Percentiles rank a stretch among this genome's conserved stretches.
phyloP scores from a whole-genome alignment of 2,888 invertebrate species.

The Pristionchus fissidentatus region DNA sequence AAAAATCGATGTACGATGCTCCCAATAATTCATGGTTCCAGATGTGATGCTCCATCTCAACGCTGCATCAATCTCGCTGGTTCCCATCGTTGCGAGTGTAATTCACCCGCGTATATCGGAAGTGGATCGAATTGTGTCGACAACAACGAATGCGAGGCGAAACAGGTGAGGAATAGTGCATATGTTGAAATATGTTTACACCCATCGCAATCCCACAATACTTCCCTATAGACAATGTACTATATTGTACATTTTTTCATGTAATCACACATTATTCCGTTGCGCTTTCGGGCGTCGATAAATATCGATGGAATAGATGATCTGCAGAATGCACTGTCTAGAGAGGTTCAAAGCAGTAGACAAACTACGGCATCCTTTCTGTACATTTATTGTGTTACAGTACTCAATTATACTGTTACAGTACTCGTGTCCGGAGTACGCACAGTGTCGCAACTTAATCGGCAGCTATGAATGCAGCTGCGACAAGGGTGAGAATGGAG shows the following conservation, averaged over 20 bases:
- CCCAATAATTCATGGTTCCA: background rate
- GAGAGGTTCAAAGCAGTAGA: too few relatives aligned
- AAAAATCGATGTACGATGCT: too few relatives aligned
- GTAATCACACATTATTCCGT: too few relatives aligned
- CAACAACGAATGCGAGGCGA: slow-evolving; percentile 46
- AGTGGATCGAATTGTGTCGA: slow-evolving; percentile 42
- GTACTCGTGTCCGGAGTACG: slow-evolving; percentile 42
- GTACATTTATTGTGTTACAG: too few relatives aligned
- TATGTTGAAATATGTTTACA: too few relatives aligned
- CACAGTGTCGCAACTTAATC: background rate
- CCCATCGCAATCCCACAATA: too few relatives aligned
- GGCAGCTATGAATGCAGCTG: slow-evolving; percentile 39
- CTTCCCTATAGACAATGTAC: too few relatives aligned
- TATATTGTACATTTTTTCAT: too few relatives aligned
- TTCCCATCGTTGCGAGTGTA: slow-evolving; percentile 47
- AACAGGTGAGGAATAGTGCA: background rate
- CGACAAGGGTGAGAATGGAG: slow-evolving; percentile 42
- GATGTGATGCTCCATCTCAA: slow-evolving; percentile 27
- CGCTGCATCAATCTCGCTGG: slow-evolving; percentile 49
- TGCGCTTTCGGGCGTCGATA: too few relatives aligned
- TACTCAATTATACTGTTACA: background rate
- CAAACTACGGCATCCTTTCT: too few relatives aligned
- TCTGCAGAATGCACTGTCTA: too few relatives aligned
- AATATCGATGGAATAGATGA: too few relatives aligned
- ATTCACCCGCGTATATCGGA: slow-evolving; percentile 27